Evolutionary conservation across 2,888 invertebrate genomes (phyloP), one percentile per base, ranked within the genome.

Genomic region (Heteromyza rotundicornis): DNA sequence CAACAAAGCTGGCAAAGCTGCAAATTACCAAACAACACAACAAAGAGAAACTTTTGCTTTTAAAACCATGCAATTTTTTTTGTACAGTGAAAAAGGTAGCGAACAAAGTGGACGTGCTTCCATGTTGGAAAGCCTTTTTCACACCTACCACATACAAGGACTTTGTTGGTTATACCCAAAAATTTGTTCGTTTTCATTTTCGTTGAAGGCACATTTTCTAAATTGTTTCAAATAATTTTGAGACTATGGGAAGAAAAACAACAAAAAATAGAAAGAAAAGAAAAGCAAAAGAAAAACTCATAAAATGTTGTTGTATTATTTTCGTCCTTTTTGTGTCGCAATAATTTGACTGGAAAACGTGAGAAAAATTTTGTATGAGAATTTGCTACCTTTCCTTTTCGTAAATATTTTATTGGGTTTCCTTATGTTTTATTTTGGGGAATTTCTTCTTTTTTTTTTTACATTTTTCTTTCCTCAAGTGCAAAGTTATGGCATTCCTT

Each of bases 321-420:
- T 20, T 47, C 47, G 47, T 47, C 47, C 19, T 47, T 47, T 47
- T 47, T n/a, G 3, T n/a, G 14, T 8, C 3, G 69, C 68, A 76
- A 75, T 75, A 75, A 77, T 75, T 75, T 69, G 71, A 60, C 62
- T 20, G 50, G 20, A 50, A 66, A 61, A 76, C 75, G 75, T 76
- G 75, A 74, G 72, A 60, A 44, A 74, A 77, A 77, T 76, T 63
- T 63, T 57, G 61, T 59, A 55, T 71, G 69, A 64, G 66, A 67
- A 22, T 14, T 32, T 57, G 14, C 49, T 49, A 57, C 40, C 54
- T 62, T 62, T 51, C 44, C 17, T 56, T 24, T 35, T n/a, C 44
- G 12, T 20, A 57, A 51, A 61, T 66, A 66, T 70, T 72, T 75
- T 68, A 63, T 66, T 61, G 63, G 61, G 17, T 60, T 62, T 57